These are phyloP conservation scores for Temnothorax rugatulus DNA, from an alignment of 2,888 invertebrate species.

Conservation along the genomic window DNA sequence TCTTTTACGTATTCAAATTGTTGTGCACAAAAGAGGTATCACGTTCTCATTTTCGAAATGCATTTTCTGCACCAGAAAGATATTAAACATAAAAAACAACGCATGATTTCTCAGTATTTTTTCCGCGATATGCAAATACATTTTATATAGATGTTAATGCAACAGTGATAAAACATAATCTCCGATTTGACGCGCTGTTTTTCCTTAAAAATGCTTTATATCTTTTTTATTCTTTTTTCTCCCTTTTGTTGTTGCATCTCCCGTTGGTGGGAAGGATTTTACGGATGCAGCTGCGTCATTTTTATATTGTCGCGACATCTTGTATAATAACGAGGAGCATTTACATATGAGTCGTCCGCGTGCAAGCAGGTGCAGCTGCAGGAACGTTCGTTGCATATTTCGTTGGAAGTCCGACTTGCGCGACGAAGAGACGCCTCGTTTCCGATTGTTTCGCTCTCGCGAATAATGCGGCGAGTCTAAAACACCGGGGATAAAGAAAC, in stretches of 20 bases:
- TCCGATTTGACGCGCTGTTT: constrained; percentile 4
- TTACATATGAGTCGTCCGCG: constrained; percentile 37
- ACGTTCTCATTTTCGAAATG: not conserved
- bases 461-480: not conserved
- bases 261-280: constrained; percentile 15
- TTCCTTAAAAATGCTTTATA: not conserved
- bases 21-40: not conserved
- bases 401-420: constrained; percentile 17
- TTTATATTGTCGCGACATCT: constrained; percentile 51
- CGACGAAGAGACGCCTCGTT: constrained; percentile 19
- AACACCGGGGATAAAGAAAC: constrained; percentile 2
- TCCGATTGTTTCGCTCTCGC: not conserved
- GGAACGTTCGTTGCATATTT: constrained; percentile 42
- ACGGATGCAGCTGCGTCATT: constrained; percentile 39
- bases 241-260: not conserved
- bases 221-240: not conserved
- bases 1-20: not conserved
- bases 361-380: constrained; percentile 31
- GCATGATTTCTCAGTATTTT: not conserved
- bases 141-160: constrained; percentile 15
- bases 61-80: not conserved
- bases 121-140: not conserved
- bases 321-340: constrained; percentile 49
- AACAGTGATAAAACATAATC: constrained; percentile 30
- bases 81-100: not conserved